Conservation (phyloP, 2,797 vertebrate species). For the Columba guinea region DNA sequence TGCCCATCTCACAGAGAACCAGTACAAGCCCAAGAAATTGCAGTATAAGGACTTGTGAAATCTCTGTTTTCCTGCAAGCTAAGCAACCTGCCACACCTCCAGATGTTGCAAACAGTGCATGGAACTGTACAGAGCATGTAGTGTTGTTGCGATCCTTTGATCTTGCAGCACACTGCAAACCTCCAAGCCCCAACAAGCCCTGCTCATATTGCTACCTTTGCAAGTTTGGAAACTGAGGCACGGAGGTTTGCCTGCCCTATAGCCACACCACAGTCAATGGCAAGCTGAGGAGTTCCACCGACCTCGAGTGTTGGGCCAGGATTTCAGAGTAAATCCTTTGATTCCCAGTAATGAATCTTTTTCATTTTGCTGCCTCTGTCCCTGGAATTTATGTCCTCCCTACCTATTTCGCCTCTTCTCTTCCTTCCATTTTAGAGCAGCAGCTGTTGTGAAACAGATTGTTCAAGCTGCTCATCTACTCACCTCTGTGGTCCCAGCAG, state of each 20-base stretch:
- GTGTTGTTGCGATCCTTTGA: constrained; percentile 24
- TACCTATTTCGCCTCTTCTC: not conserved
- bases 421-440: not conserved
- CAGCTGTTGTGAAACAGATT: not conserved
- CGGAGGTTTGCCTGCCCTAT: not conserved
- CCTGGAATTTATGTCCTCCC: not conserved
- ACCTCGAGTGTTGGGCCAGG: not conserved
- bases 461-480: not conserved
- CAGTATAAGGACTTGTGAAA: constrained; percentile 14
- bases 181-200: constrained; percentile 43
- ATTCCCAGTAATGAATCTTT: not conserved
- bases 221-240: constrained; percentile 30
- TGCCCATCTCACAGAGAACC: not conserved
- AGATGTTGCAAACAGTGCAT: not conserved
- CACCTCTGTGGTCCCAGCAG: not conserved
- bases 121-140: not conserved
- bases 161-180: constrained; percentile 15
- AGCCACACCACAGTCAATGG: not conserved
- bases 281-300: not conserved
- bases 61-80: constrained; percentile 5
- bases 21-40: not conserved
- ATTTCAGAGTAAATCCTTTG: not conserved
- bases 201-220: not conserved
- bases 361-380: not conserved
- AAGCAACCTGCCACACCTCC: not conserved